Conservation (phyloP, 2,113 vertebrate genomes). For the Pterophyllum scalare region DNA sequence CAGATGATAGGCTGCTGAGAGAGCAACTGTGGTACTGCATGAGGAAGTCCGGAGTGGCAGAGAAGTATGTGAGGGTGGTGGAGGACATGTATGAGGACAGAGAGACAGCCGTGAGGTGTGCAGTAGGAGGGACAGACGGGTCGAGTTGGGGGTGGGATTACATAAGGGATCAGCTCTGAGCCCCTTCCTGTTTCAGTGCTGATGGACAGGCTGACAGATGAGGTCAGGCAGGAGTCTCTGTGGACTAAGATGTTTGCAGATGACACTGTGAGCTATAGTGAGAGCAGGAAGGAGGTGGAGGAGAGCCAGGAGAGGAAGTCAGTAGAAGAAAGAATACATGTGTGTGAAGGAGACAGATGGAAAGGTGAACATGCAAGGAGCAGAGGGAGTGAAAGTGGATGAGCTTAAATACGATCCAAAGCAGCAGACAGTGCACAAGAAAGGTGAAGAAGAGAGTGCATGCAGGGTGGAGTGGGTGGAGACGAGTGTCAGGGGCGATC, state of each 20-base stretch:
- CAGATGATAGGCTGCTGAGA: no score
- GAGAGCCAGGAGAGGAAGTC: not conserved
- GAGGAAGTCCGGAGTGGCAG: no score
- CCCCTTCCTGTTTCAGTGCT: not conserved
- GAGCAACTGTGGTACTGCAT: no score
- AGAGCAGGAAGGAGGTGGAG: not conserved
- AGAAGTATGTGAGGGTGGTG: no score
- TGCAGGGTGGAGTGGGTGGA: not conserved
- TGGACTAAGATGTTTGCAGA: no score
- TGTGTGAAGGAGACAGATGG: not conserved
- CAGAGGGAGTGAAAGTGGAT: not conserved
- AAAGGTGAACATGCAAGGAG: not conserved
- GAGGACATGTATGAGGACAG: no score
- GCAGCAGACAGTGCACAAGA: not conserved
- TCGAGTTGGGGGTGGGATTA: not conserved
- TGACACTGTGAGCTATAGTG: no score
- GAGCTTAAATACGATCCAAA: not conserved
- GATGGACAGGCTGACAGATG: not conserved
- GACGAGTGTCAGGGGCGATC: not conserved
- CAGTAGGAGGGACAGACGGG: not conserved
- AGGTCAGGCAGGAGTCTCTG: not conserved
- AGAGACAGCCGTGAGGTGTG: not conserved
- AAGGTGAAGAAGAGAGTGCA: not conserved
- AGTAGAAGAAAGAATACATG: no score
- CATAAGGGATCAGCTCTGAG: not conserved